Conservation (phyloP, 2,797 vertebrate genomes). For the Karalla daura region DNA sequence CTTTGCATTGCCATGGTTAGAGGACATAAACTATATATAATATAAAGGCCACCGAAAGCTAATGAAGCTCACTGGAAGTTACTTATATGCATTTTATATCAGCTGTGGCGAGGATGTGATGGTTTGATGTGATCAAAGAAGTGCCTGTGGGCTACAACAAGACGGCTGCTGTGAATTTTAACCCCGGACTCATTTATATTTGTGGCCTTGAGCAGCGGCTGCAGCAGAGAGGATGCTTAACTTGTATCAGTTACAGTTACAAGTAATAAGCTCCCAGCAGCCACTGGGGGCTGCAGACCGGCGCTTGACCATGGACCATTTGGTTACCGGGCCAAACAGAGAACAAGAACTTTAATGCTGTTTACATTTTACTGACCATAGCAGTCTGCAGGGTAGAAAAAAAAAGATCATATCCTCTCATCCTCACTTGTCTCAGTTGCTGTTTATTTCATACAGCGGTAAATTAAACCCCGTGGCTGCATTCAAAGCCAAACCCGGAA, state of each 20-base stretch:
- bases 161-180: no score
- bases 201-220: neutral
- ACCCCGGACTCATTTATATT: neutral
- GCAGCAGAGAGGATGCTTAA: neutral
- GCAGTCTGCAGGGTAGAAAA: no score
- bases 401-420: no score
- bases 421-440: no score
- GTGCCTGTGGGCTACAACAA: neutral
- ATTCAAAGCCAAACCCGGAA: no score
- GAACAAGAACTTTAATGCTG: no score
- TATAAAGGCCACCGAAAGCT: conserved; percentile 4
- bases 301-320: no score
- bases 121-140: neutral
- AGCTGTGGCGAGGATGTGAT: neutral
- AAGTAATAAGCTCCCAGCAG: neutral
- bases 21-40: neutral
- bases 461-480: no score
- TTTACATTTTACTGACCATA: no score
- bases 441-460: no score
- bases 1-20: neutral
- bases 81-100: neutral
- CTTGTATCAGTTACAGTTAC: neutral
- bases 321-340: no score
- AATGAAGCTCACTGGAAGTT: neutral
- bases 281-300: no score